A percentile compares a stretch with the other conserved stretches of the same genome.
Evolutionary conservation across 2,797 vertebrate species (phyloP).

Genomic region (Arctocebus calabarensis): DNA sequence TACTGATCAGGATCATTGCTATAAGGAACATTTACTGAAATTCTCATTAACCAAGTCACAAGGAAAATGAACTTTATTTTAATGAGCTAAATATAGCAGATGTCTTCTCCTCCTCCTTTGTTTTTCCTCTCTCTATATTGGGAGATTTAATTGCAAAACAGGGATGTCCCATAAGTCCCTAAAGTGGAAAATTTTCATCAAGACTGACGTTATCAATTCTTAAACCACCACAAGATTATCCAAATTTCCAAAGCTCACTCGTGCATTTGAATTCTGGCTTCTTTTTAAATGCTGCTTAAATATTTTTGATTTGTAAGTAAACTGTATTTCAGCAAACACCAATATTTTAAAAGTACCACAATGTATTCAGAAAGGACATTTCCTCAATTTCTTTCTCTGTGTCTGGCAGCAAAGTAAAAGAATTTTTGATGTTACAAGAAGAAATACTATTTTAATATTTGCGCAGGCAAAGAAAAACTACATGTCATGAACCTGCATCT

Average conservation of each 20-base stretch:
- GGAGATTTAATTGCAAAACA: slow-evolving; percentile 54
- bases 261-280: slow-evolving; percentile 42
- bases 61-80: slow-evolving; percentile 62
- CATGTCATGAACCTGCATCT: slow-evolving; percentile 59
- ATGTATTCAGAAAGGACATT: slow-evolving; percentile 62
- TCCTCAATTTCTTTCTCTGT: slow-evolving; percentile 64
- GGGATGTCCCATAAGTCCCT: background rate
- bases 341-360: slow-evolving; percentile 47
- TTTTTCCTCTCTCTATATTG: slow-evolving; percentile 23
- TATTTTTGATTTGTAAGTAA: slow-evolving; percentile 57
- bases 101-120: slow-evolving; percentile 47
- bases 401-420: slow-evolving; percentile 50
- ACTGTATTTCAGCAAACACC: slow-evolving; percentile 46
- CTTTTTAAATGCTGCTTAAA: slow-evolving; percentile 61
- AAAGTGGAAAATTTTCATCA: slow-evolving; percentile 59
- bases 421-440: slow-evolving; percentile 59
- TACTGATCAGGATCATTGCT: slow-evolving; percentile 36
- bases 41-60: slow-evolving; percentile 54
- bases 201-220: slow-evolving; percentile 46
- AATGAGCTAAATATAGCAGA: slow-evolving; percentile 60
- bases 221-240: slow-evolving; percentile 41
- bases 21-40: background rate
- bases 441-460: slow-evolving; percentile 76
- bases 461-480: slow-evolving; percentile 61
- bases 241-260: slow-evolving; percentile 42